These are phyloP conservation scores for Ciconia stormi DNA, from an alignment of 2,113 vertebrate species.

Conservation along the genomic window DNA sequence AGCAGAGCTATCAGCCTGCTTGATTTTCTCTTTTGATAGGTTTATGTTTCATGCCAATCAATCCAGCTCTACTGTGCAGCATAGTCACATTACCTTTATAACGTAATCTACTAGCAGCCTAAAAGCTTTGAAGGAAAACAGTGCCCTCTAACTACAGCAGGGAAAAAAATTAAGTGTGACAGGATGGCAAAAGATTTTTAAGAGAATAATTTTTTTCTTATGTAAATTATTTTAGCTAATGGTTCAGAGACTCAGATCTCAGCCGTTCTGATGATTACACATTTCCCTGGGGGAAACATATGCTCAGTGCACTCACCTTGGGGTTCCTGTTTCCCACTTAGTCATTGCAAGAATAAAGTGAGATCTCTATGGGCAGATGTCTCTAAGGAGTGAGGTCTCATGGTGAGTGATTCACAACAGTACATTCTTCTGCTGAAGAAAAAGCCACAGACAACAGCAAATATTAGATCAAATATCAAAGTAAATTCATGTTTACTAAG, in stretches of 20 bases:
- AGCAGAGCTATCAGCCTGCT: slow-evolving; percentile 25
- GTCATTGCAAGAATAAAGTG: background rate
- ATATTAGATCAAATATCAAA: background rate
- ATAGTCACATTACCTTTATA: background rate
- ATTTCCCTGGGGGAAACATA: background rate
- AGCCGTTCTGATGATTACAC: background rate
- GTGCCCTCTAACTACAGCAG: slow-evolving; percentile 20
- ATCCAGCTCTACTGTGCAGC: background rate
- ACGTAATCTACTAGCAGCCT: background rate
- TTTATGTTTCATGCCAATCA: slow-evolving; percentile 47
- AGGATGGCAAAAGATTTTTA: background rate
- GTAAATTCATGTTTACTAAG: background rate
- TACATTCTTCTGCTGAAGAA: background rate
- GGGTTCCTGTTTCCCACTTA: background rate
- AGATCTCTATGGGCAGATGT: background rate
- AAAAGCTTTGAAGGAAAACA: slow-evolving; percentile 24
- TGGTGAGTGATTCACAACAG: background rate
- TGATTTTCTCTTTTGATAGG: slow-evolving; percentile 52
- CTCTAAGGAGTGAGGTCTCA: background rate
- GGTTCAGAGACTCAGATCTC: background rate
- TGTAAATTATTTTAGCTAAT: background rate
- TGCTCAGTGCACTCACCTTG: slow-evolving; percentile 7
- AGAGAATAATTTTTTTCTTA: background rate
- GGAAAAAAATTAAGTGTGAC: background rate
- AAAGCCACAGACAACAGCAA: background rate